Evolutionary conservation across 2,113 vertebrate genomes (phyloP), one percentile per base, ranked within the genome.

Genomic region (Nannobrachium achirus): DNA sequence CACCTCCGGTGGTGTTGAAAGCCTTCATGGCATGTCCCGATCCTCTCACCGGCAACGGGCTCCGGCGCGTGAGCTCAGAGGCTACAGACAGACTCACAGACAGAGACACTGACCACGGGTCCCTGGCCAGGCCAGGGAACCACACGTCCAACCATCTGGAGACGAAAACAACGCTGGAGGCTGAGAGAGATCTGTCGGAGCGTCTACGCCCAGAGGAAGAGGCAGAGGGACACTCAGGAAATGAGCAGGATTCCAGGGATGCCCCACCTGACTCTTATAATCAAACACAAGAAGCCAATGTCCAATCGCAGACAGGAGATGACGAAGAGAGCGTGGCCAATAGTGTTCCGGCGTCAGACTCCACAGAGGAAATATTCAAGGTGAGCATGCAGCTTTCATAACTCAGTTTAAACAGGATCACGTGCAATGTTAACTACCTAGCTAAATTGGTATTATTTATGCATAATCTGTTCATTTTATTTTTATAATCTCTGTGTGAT

Each of bases 291-390:
- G 79, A 82, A 66, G 71, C 57, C 20, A 83, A 53, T 57, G 67
- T 74, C 76, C 88, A 86, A 85, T 80, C 77, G 67, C 80, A 84
- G 76, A 78, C 76, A 70, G 80, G 83, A 77, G 86, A 90, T 73
- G 83, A 82, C 81, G 85, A n/a, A n/a, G n/a, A 83, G 63, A 87
- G 72, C 59, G 79, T 71, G 60, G 66, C 80, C 58, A 84, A 89
- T 84, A 80, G 78, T 0, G 75, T 87, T 8, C 68, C 68, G 6
- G 60, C 71, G 49, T 73, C 86, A n/a, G 81, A 90, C 68, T 90
- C 88, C 59, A 91, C 86, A 19, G 87, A 90, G 71, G 88, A 91
- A 83, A 87, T 90, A 79, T 91, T 91, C 64, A 94, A 93, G 92
- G 93, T 88, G 68, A 82, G 75, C 84, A 88, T 56, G 83, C 83